phyloP scores from a whole-genome alignment of 2,888 invertebrate genomes.

The Epinotia ramella region DNA sequence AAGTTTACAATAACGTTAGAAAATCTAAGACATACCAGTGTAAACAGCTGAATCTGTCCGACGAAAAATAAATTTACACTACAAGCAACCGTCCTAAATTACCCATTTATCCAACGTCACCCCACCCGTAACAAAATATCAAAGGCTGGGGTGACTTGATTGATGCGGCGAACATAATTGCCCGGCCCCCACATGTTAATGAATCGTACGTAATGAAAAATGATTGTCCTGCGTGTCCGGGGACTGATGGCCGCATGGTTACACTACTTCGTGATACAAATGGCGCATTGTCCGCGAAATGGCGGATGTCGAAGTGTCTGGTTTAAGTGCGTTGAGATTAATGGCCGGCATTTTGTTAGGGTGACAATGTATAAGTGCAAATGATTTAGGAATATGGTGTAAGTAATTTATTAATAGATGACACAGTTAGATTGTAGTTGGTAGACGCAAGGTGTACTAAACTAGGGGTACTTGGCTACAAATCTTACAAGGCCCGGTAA shows the following conservation, averaged over 20 bases:
- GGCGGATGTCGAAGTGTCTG: conserved; percentile 45
- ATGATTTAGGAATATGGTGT: conserved; percentile 17
- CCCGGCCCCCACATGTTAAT: conserved; percentile 78
- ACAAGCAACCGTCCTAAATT: conserved; percentile 34
- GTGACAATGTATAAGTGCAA: conserved; percentile 24
- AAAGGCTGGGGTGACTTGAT: conserved; percentile 75
- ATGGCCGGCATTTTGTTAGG: conserved; percentile 35
- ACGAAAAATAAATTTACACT: conserved; percentile 15
- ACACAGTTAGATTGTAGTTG: background rate
- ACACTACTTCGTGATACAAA: conserved; percentile 69
- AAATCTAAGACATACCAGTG: background rate
- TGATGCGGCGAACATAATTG: conserved; percentile 80
- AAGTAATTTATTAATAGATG: background rate
- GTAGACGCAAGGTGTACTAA: background rate
- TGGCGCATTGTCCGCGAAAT: conserved; percentile 57
- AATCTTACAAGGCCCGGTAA: too few species aligned
- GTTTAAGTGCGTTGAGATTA: conserved; percentile 41
- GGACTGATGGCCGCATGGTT: conserved; percentile 63
- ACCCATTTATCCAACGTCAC: conserved; percentile 38
- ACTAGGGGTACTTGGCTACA: background rate
- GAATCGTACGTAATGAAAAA: conserved; percentile 83
- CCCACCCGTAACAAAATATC: conserved; percentile 64
- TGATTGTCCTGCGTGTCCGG: conserved; percentile 63
- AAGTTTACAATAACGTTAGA: background rate
- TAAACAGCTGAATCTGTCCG: background rate